A percentile compares a stretch with the other conserved stretches of the same genome.
Conservation (phyloP, 2,113 vertebrate genomes). For the Scytalopus superciliaris region DNA sequence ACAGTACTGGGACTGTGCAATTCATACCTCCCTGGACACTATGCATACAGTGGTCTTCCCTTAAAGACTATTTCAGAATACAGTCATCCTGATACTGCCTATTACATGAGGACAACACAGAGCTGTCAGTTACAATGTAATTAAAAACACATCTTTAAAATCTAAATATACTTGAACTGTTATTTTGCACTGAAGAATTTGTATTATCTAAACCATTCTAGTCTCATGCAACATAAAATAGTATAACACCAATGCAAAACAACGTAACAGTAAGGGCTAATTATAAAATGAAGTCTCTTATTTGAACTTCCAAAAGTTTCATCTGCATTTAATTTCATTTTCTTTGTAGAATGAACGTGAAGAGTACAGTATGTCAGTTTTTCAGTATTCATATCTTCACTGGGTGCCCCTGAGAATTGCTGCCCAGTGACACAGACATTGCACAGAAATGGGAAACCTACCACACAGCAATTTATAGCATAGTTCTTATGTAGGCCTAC, state of each 20-base stretch:
- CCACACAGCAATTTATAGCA: background rate
- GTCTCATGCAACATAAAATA: background rate
- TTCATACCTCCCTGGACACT: background rate
- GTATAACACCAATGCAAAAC: background rate
- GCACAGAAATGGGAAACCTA: background rate
- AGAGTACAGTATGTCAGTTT: background rate
- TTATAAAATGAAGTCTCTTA: background rate
- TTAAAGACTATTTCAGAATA: background rate
- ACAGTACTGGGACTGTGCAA: background rate
- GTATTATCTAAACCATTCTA: background rate
- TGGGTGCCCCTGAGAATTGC: background rate
- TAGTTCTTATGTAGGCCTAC: background rate
- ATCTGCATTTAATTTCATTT: background rate
- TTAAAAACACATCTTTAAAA: background rate
- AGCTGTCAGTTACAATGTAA: background rate
- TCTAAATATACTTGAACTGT: background rate
- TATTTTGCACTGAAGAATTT: background rate
- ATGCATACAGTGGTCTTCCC: background rate
- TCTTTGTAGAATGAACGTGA: background rate
- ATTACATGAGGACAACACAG: background rate
- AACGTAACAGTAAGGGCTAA: background rate
- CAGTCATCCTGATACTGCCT: background rate
- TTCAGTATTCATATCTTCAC: background rate
- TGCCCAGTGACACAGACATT: background rate
- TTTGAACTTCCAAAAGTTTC: background rate